These are phyloP conservation scores for Griposia aprilina DNA, from an alignment of 2,888 invertebrate genomes.

Conservation along the genomic window DNA sequence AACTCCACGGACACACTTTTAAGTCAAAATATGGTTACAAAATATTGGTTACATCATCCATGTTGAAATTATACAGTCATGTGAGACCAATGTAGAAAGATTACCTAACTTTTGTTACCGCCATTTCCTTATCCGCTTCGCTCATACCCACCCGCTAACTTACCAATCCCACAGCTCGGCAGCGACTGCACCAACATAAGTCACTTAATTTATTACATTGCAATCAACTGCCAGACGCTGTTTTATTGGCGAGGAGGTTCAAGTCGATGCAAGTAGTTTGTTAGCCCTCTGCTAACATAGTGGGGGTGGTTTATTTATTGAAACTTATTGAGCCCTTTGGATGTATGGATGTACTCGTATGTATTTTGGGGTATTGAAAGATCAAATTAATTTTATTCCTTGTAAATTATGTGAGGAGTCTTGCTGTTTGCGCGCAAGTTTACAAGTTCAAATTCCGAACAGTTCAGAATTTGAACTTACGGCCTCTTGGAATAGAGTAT, in stretches of 20 bases:
- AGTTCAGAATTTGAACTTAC: too few species aligned
- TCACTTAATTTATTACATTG: constrained; percentile 52
- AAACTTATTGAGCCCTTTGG: constrained; percentile 3
- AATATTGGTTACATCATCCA: too few species aligned
- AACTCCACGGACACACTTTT: too few species aligned
- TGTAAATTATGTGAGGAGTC: background rate
- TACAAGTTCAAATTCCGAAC: too few species aligned
- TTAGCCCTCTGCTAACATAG: constrained; percentile 26
- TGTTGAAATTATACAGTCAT: too few species aligned
- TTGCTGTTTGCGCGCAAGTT: too few species aligned
- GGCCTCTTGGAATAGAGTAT: too few species aligned
- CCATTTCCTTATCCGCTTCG: background rate
- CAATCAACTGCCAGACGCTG: constrained; percentile 52
- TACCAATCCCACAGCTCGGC: background rate
- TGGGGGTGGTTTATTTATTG: constrained; percentile 14
- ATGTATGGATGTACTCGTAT: too few species aligned
- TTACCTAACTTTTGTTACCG: too few species aligned
- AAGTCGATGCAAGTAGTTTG: constrained; percentile 33
- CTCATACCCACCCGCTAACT: background rate
- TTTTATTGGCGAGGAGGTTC: constrained; percentile 49
- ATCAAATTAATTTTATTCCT: background rate
- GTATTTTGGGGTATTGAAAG: too few species aligned
- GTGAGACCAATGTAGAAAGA: too few species aligned
- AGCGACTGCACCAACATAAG: constrained; percentile 27
- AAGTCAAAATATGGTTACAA: too few species aligned